Percentiles rank a stretch among this genome's conserved stretches.
These are phyloP conservation scores for Schizotus pectinicornis DNA, from an alignment of 2,888 invertebrate genomes.

Conservation along the genomic window DNA sequence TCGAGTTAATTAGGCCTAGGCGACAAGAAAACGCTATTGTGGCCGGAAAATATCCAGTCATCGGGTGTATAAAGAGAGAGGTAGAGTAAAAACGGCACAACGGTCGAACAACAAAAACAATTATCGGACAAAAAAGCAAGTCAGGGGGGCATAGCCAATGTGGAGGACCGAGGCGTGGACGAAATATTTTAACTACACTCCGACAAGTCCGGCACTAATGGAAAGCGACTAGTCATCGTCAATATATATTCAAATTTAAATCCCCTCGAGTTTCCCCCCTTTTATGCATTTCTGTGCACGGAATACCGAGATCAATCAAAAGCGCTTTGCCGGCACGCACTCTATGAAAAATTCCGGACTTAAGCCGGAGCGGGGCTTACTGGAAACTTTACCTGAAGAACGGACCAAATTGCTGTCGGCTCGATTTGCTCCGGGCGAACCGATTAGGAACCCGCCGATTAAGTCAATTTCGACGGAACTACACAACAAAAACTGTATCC, in stretches of 20 bases:
- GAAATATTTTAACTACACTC: constrained; percentile 37
- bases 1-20: not conserved
- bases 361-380: constrained; percentile 27
- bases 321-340: constrained; percentile 37
- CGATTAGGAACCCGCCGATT: constrained; percentile 54
- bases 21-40: not conserved
- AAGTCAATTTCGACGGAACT: constrained; percentile 54
- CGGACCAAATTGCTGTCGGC: constrained; percentile 43
- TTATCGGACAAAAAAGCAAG: constrained; percentile 29
- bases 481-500: constrained; percentile 52
- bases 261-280: constrained; percentile 44
- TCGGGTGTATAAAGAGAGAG: no score
- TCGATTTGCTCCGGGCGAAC: constrained; percentile 46
- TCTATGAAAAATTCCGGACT: constrained; percentile 20
- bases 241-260: constrained; percentile 57
- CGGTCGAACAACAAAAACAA: constrained; percentile 8
- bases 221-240: constrained; percentile 51
- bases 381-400: constrained; percentile 36
- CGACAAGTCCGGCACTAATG: constrained; percentile 35
- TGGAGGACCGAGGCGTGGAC: constrained; percentile 34
- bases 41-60: not conserved
- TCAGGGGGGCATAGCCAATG: constrained; percentile 31
- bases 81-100: no score
- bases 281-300: constrained; percentile 51
- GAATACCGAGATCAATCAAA: constrained; percentile 54